phyloP scores from a whole-genome alignment of 2,888 invertebrate genomes.

The Sympetrum striolatum region DNA sequence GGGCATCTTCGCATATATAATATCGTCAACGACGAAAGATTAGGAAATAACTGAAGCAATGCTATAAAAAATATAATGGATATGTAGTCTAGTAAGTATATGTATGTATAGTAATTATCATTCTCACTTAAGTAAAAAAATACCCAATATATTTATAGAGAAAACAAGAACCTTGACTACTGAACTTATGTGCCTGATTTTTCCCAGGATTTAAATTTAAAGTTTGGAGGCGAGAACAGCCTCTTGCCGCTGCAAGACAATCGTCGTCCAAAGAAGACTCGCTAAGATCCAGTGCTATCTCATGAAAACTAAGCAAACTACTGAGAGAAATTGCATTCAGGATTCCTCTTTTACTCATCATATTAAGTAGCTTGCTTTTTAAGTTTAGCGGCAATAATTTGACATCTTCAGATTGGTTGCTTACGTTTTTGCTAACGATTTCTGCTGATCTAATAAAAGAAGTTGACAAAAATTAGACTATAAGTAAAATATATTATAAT shows the following conservation, averaged over 20 bases:
- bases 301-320: background rate
- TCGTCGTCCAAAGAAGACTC: background rate
- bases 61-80: slow-evolving; percentile 51
- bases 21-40: slow-evolving; percentile 52
- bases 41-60: slow-evolving; percentile 53
- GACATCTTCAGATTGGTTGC: background rate
- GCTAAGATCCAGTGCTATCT: background rate
- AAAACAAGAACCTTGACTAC: background rate
- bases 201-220: slow-evolving; percentile 32
- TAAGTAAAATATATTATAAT: too few species aligned
- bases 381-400: background rate
- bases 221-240: background rate
- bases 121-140: too few species aligned
- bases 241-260: background rate
- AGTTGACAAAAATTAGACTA: background rate
- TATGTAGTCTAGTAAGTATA: too few species aligned
- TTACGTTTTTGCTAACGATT: background rate
- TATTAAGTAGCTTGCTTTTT: background rate
- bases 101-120: too few species aligned
- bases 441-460: background rate
- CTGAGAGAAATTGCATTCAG: background rate
- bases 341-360: slow-evolving; percentile 22
- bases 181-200: slow-evolving; percentile 19
- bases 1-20: slow-evolving; percentile 54
- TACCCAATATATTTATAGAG: background rate